Conservation (phyloP, 1,140 invertebrate genomes). For the Macrocentrus cingulum region DNA sequence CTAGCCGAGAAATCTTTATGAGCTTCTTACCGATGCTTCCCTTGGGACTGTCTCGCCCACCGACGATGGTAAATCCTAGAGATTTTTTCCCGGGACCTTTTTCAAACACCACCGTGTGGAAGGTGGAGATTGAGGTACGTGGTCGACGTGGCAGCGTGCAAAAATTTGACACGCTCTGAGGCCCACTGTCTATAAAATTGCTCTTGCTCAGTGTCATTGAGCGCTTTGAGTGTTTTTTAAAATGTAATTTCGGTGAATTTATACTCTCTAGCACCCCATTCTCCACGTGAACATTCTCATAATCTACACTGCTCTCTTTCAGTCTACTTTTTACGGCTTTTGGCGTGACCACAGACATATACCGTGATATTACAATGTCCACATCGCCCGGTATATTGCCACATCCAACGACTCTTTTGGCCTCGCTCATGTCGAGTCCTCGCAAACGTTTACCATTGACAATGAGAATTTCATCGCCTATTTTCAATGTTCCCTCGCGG, state of each 20-base stretch:
- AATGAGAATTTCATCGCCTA: conserved; percentile 82
- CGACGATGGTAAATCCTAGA: conserved; percentile 89
- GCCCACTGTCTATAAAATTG: conserved; percentile 37
- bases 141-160: conserved; percentile 71
- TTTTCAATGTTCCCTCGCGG: conserved; percentile 73
- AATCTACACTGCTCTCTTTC: conserved; percentile 70
- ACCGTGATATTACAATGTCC: conserved; percentile 71
- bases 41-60: conserved; percentile 84
- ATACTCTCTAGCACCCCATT: conserved; percentile 55
- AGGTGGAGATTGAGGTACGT: conserved; percentile 67
- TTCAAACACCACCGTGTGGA: conserved; percentile 76
- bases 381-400: conserved; percentile 66
- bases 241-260: conserved; percentile 49
- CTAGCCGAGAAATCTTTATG: not conserved
- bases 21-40: conserved; percentile 71
- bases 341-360: conserved; percentile 40
- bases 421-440: conserved; percentile 75
- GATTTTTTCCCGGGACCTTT: conserved; percentile 84
- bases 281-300: conserved; percentile 65
- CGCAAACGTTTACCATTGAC: conserved; percentile 77
- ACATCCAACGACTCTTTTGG: conserved; percentile 68
- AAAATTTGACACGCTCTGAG: conserved; percentile 65
- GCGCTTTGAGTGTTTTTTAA: conserved; percentile 47
- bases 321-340: conserved; percentile 61
- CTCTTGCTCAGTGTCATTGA: conserved; percentile 43